Conservation (phyloP, 1,140 invertebrate species). For the Trissolcus basalis region DNA sequence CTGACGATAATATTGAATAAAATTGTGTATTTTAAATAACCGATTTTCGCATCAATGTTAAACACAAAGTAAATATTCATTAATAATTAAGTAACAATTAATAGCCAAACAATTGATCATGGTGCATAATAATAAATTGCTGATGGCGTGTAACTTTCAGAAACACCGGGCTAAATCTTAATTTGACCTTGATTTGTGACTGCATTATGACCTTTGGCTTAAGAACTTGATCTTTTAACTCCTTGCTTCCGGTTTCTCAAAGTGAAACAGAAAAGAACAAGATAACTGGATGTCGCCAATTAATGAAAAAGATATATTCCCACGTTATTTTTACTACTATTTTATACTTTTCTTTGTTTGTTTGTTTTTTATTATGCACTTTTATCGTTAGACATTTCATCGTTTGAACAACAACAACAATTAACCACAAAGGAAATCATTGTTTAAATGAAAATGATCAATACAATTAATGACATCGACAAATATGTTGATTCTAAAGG, state of each 20-base stretch:
- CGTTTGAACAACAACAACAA: conserved; percentile 1
- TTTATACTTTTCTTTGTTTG: background rate
- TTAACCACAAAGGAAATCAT: background rate
- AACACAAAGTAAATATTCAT: too few species aligned
- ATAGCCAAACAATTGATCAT: background rate
- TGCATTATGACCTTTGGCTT: conserved; percentile 17
- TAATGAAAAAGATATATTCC: conserved; percentile 10
- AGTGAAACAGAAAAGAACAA: conserved; percentile 15
- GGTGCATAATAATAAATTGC: background rate
- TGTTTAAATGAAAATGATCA: background rate
- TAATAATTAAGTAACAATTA: too few species aligned
- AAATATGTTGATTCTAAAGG: background rate
- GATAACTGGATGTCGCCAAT: conserved; percentile 10
- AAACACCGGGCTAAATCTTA: background rate
- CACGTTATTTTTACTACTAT: background rate
- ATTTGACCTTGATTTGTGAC: conserved; percentile 5
- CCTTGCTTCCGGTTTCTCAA: conserved; percentile 32
- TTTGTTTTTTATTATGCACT: background rate
- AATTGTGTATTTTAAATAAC: too few species aligned
- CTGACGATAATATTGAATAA: too few species aligned
- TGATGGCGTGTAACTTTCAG: background rate
- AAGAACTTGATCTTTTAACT: conserved; percentile 27
- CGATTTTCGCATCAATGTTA: too few species aligned
- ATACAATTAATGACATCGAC: background rate
- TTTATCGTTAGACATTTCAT: conserved; percentile 2